Percentiles rank a stretch among this genome's conserved stretches.
Evolutionary conservation across 2,888 invertebrate genomes (phyloP).

Genomic region (Ornithoptera alexandrae): DNA sequence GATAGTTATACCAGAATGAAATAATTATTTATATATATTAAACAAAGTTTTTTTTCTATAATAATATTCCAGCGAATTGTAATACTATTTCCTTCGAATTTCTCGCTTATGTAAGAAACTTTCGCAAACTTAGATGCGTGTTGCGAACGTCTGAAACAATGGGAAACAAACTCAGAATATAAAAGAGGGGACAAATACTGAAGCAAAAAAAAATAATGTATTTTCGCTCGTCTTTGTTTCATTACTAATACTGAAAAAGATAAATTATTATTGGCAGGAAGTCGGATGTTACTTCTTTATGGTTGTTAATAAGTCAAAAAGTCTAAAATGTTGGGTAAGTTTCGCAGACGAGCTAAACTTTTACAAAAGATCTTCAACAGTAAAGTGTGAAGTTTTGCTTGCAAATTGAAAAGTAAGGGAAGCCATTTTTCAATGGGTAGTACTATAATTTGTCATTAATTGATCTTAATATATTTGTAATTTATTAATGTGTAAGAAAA

Average conservation of each 20-base stretch:
- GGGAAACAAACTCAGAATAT: background rate
- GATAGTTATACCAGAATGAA: no score
- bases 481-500: no score
- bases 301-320: constrained; percentile 4
- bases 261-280: background rate
- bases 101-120: background rate
- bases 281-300: background rate
- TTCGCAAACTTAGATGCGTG: background rate
- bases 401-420: background rate
- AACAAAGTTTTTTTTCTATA: background rate
- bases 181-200: background rate
- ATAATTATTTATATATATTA: no score
- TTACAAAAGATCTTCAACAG: background rate
- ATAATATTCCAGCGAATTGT: background rate
- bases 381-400: background rate
- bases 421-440: background rate
- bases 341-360: constrained; percentile 7
- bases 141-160: background rate
- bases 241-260: background rate
- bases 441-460: no score
- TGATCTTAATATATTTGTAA: no score
- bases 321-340: constrained; percentile 16
- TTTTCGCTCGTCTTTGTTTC: background rate
- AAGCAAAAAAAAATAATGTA: background rate
- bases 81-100: background rate